phyloP scores from a whole-genome alignment of 2,113 vertebrate genomes.

The Caranx melampygus region DNA sequence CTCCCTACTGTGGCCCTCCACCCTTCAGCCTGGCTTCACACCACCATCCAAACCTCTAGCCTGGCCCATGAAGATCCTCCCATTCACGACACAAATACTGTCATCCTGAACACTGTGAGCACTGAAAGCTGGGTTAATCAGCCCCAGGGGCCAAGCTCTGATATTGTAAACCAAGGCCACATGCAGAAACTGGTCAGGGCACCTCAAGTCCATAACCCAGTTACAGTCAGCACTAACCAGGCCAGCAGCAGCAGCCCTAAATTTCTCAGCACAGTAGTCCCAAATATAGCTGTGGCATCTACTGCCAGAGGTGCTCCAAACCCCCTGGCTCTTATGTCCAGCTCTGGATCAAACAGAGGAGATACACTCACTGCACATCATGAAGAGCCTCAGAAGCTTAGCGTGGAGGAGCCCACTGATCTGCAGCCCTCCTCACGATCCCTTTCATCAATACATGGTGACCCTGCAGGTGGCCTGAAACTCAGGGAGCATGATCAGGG shows the following conservation, averaged over 20 bases:
- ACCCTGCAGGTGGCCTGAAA: conserved; percentile 67
- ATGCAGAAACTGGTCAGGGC: conserved; percentile 50
- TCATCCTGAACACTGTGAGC: conserved; percentile 67
- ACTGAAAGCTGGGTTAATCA: conserved; percentile 34
- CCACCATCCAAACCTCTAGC: conserved; percentile 15
- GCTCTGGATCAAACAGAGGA: conserved; percentile 59
- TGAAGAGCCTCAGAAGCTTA: conserved; percentile 54
- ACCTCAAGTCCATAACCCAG: conserved; percentile 45
- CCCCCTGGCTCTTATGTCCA: conserved; percentile 44
- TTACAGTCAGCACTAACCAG: conserved; percentile 55
- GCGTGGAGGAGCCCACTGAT: conserved; percentile 79
- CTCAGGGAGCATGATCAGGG: conserved; percentile 70
- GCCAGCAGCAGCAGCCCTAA: conserved; percentile 47
- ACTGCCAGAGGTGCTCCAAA: conserved; percentile 25
- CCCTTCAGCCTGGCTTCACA: conserved; percentile 34
- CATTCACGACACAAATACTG: conserved; percentile 10
- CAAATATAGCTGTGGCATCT: conserved; percentile 48
- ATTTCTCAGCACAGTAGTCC: conserved; percentile 43
- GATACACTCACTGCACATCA: conserved; percentile 74
- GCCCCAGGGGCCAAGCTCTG: conserved; percentile 35
- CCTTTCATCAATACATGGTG: conserved; percentile 18
- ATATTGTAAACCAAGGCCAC: conserved; percentile 40
- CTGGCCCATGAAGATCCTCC: conserved; percentile 11
- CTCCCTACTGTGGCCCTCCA: conserved; percentile 36
- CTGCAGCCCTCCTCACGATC: conserved; percentile 64